These are phyloP conservation scores for Cerceris rybyensis DNA, from an alignment of 2,888 invertebrate genomes.

Conservation along the genomic window DNA sequence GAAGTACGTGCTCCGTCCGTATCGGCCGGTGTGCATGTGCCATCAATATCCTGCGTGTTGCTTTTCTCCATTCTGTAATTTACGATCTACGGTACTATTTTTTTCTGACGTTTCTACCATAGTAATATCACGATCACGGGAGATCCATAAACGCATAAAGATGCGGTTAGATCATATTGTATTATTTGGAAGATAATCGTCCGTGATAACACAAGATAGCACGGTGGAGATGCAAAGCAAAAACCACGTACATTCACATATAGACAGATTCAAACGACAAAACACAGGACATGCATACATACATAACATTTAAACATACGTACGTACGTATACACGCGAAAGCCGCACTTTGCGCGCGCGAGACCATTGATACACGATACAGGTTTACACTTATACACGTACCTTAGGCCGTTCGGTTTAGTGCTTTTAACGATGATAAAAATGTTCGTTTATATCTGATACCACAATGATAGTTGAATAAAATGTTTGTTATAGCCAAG, in stretches of 20 bases:
- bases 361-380: conserved; percentile 21
- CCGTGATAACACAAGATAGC: conserved; percentile 30
- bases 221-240: conserved; percentile 33
- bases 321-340: neutral
- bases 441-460: conserved; percentile 79
- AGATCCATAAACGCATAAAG: conserved; percentile 39
- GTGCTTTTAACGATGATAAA: conserved; percentile 75
- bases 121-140: conserved; percentile 43
- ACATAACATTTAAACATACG: conserved; percentile 10
- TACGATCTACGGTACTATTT: conserved; percentile 33
- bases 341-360: no score
- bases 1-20: conserved; percentile 51
- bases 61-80: conserved; percentile 44
- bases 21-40: conserved; percentile 55
- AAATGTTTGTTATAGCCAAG: conserved; percentile 79
- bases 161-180: conserved; percentile 49
- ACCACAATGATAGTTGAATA: conserved; percentile 75
- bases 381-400: conserved; percentile 54
- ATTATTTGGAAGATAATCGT: conserved; percentile 44
- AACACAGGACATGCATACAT: neutral
- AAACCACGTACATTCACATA: conserved; percentile 35
- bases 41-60: conserved; percentile 37
- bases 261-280: neutral
- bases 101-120: conserved; percentile 51
- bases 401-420: conserved; percentile 71